These are phyloP conservation scores for Spatula clypeata DNA, from an alignment of 2,797 vertebrate genomes.

Conservation along the genomic window DNA sequence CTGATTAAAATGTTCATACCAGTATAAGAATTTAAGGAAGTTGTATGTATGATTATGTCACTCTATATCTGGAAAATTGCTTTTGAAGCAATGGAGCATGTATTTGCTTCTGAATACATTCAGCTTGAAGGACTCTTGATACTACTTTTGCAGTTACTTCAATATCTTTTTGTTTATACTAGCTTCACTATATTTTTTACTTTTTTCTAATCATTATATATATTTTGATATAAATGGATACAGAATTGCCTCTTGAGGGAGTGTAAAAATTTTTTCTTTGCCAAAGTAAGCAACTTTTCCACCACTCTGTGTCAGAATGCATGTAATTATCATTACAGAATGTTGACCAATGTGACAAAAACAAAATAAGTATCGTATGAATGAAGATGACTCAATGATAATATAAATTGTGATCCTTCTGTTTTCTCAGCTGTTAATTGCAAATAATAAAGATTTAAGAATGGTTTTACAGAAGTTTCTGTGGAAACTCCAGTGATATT, in stretches of 20 bases:
- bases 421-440: background rate
- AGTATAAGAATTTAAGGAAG: background rate
- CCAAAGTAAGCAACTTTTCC: background rate
- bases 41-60: background rate
- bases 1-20: background rate
- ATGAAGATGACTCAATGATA: background rate
- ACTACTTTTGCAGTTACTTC: background rate
- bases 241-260: background rate
- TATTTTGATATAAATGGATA: background rate
- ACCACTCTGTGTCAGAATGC: background rate
- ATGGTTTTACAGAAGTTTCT: background rate
- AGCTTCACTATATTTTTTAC: background rate
- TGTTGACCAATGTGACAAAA: background rate
- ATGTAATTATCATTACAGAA: background rate
- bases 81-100: background rate
- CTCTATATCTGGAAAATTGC: background rate
- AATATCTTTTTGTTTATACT: background rate
- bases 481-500: background rate
- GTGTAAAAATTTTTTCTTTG: background rate
- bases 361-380: background rate
- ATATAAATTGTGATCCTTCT: background rate
- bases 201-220: background rate
- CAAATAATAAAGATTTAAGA: background rate
- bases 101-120: background rate
- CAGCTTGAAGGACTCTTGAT: background rate